Evolutionary conservation across 2,113 vertebrate genomes (phyloP).

Genomic region (Cacatua alba): DNA sequence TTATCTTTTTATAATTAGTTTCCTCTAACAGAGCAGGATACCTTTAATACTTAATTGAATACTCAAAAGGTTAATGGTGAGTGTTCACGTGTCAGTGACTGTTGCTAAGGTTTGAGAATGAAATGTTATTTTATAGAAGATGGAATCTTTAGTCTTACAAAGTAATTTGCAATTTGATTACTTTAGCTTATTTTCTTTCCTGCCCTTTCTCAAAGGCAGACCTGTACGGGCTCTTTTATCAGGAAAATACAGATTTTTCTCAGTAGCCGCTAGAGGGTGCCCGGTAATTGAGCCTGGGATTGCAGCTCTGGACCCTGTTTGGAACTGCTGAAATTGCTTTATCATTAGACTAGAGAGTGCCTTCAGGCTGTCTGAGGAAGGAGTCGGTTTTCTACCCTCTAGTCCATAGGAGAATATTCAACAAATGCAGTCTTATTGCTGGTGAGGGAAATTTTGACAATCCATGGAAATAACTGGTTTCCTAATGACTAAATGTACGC

Average conservation of each 20-base stretch:
- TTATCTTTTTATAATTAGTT: neutral
- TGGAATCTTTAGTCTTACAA: neutral
- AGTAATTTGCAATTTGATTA: neutral
- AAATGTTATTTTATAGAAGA: neutral
- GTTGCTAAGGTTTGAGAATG: neutral
- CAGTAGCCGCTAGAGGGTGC: slow-evolving; percentile 67
- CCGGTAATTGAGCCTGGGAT: neutral
- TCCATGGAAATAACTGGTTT: neutral
- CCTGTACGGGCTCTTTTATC: neutral
- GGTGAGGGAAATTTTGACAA: neutral
- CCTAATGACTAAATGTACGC: neutral
- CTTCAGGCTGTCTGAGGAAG: neutral
- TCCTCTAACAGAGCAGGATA: neutral
- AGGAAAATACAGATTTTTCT: neutral
- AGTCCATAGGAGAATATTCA: neutral
- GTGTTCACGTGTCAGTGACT: neutral
- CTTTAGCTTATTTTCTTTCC: neutral
- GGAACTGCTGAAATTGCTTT: neutral
- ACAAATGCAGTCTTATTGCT: neutral
- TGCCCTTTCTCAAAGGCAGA: neutral
- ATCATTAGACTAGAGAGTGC: neutral
- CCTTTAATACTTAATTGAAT: neutral
- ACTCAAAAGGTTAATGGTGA: neutral
- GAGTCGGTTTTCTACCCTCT: neutral
- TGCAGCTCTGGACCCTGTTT: neutral